These are phyloP conservation scores for Azemiops feae DNA, from an alignment of 2,113 vertebrate genomes.

Conservation along the genomic window DNA sequence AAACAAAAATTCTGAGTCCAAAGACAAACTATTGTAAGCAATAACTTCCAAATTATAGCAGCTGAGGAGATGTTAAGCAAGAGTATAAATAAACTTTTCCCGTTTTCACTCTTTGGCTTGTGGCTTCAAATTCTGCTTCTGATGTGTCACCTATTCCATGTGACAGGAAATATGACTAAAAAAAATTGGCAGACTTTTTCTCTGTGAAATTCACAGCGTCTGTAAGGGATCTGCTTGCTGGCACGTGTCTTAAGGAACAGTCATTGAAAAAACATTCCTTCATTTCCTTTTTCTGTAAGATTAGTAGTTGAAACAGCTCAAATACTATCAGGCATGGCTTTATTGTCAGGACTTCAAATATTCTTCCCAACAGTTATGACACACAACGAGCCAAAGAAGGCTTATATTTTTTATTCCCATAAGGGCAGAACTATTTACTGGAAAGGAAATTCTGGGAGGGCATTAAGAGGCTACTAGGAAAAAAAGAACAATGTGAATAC, in stretches of 20 bases:
- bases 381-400: neutral
- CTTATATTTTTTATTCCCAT: neutral
- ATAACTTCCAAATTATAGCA: neutral
- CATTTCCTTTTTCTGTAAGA: slow-evolving; percentile 43
- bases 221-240: slow-evolving; percentile 33
- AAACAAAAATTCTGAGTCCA: neutral
- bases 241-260: slow-evolving; percentile 33
- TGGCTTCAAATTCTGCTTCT: slow-evolving; percentile 8
- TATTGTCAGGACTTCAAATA: neutral
- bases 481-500: neutral
- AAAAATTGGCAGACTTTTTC: slow-evolving; percentile 15
- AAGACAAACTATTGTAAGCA: neutral
- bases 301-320: slow-evolving; percentile 43
- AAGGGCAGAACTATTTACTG: neutral
- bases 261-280: slow-evolving; percentile 31
- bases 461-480: neutral
- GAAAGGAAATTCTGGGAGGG: neutral
- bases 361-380: neutral
- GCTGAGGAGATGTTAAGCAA: neutral
- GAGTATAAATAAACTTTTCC: neutral
- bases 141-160: slow-evolving; percentile 45
- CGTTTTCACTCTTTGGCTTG: neutral
- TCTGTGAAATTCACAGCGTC: slow-evolving; percentile 14
- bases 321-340: slow-evolving; percentile 21
- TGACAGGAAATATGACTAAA: slow-evolving; percentile 46